Conservation (phyloP, 2,888 invertebrate genomes). For the Apamea monoglypha region DNA sequence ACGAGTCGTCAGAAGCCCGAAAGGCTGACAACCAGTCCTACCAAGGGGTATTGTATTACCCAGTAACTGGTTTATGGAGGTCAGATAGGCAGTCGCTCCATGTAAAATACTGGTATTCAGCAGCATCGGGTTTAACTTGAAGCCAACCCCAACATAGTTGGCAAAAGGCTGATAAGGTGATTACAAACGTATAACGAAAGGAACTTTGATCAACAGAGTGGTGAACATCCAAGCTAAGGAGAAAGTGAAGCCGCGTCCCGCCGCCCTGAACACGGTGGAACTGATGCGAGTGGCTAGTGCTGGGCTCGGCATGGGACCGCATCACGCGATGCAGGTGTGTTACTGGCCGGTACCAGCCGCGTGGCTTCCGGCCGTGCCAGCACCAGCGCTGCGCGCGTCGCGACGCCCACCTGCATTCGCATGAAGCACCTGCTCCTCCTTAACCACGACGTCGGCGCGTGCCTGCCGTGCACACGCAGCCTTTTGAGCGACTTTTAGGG, state of each 20-base stretch:
- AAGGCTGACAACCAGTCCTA: background rate
- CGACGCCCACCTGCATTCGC: too few species aligned
- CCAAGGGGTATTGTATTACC: background rate
- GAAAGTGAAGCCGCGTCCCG: slow-evolving; percentile 95
- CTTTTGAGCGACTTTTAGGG: too few species aligned
- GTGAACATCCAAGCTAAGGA: slow-evolving; percentile 95
- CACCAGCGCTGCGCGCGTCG: too few species aligned
- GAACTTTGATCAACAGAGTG: slow-evolving; percentile 89
- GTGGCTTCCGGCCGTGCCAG: too few species aligned
- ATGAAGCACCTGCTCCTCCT: too few species aligned
- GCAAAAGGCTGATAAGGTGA: background rate
- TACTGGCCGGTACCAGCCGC: too few species aligned
- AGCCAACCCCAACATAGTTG: background rate
- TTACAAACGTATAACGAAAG: background rate
- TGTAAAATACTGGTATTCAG: background rate
- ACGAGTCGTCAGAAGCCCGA: background rate
- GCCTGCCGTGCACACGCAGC: too few species aligned
- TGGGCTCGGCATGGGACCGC: slow-evolving; percentile 97
- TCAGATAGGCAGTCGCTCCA: too few species aligned
- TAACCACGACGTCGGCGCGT: too few species aligned
- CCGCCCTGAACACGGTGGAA: slow-evolving; percentile 99
- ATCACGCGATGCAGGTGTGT: slow-evolving; percentile 95
- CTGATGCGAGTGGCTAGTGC: slow-evolving; percentile 98
- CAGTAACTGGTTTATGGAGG: background rate
- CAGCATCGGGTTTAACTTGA: background rate